Conservation (phyloP, 2,113 vertebrate species). For the Thinocorus orbignyianus region DNA sequence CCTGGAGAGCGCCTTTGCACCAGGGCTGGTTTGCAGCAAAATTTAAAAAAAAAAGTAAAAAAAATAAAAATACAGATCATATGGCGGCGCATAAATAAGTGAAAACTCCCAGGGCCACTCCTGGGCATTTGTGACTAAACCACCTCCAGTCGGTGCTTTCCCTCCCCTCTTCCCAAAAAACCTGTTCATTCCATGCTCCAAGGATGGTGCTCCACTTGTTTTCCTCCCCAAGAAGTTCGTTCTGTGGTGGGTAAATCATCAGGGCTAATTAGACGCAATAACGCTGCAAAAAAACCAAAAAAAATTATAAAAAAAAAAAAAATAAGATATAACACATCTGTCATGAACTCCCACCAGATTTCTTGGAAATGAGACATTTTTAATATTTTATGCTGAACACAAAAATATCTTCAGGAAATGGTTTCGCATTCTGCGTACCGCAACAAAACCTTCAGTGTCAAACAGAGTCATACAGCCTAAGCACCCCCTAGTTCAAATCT, state of each 20-base stretch:
- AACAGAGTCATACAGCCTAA: slow-evolving; percentile 15
- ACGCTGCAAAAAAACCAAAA: slow-evolving; percentile 41
- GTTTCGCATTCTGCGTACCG: slow-evolving; percentile 70
- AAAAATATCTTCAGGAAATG: slow-evolving; percentile 78
- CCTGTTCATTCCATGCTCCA: slow-evolving; percentile 50
- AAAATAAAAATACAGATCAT: slow-evolving; percentile 43
- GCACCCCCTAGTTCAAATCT: slow-evolving; percentile 28
- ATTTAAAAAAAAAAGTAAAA: too few species aligned
- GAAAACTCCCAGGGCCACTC: slow-evolving; percentile 55
- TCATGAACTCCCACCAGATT: slow-evolving; percentile 79
- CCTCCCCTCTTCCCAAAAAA: neutral
- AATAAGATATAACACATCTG: slow-evolving; percentile 71
- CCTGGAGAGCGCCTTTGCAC: slow-evolving; percentile 35
- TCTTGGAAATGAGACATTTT: slow-evolving; percentile 77
- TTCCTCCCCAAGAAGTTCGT: slow-evolving; percentile 64
- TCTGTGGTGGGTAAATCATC: slow-evolving; percentile 72
- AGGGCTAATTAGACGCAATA: slow-evolving; percentile 76
- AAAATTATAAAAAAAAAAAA: neutral
- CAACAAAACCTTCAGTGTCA: slow-evolving; percentile 72
- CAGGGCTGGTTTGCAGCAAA: slow-evolving; percentile 40
- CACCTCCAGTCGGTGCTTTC: slow-evolving; percentile 22
- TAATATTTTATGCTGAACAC: slow-evolving; percentile 81
- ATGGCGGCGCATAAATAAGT: slow-evolving; percentile 68
- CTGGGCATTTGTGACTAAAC: slow-evolving; percentile 63
- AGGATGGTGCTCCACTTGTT: slow-evolving; percentile 63